phyloP scores from a whole-genome alignment of 1,140 invertebrate genomes.

The Hyphantria cunea region DNA sequence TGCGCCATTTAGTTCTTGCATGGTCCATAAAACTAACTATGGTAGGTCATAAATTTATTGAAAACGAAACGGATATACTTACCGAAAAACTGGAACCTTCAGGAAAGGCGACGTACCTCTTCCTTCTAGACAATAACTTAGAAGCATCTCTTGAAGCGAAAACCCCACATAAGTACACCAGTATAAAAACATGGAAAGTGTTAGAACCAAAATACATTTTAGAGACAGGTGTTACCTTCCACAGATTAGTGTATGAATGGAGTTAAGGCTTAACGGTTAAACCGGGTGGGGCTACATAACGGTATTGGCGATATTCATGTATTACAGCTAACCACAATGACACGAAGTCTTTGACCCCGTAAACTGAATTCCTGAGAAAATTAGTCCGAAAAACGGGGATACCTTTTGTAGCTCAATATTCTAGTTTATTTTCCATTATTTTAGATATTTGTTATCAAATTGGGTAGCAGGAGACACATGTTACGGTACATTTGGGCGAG shows the following conservation, averaged over 20 bases:
- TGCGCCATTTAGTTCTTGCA: no score
- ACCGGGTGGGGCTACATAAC: slow-evolving; percentile 4
- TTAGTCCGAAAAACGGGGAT: no score
- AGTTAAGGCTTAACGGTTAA: slow-evolving; percentile 5
- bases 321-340: background rate
- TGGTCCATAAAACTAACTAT: no score
- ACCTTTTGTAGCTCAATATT: no score
- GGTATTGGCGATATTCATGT: slow-evolving; percentile 9
- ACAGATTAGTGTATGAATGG: slow-evolving; percentile 3
- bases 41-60: no score
- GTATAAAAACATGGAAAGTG: background rate
- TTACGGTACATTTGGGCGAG: no score
- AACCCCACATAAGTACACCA: slow-evolving; percentile 7
- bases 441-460: no score
- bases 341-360: slow-evolving; percentile 15
- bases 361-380: slow-evolving; percentile 1
- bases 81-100: slow-evolving; percentile 88
- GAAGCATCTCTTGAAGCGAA: slow-evolving; percentile 10
- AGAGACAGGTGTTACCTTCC: background rate
- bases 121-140: slow-evolving; percentile 80
- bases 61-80: slow-evolving; percentile 57
- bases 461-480: no score
- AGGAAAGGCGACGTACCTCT: slow-evolving; percentile 87
- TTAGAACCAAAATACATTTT: slow-evolving; percentile 5
- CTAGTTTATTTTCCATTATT: no score